Conservation (phyloP, 2,113 vertebrate species). For the Prionailurus bengalensis region DNA sequence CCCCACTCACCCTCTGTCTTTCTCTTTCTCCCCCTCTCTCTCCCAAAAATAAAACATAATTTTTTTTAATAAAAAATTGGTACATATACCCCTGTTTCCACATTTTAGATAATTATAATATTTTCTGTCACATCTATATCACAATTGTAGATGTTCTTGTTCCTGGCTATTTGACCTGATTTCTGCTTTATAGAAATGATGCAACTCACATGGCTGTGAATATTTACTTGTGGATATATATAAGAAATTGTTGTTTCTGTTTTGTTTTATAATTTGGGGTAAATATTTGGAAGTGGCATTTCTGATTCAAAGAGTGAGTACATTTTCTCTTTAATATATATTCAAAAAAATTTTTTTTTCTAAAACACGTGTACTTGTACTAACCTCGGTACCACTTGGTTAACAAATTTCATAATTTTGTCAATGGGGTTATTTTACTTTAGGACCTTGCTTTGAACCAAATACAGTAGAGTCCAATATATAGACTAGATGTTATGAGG, state of each 20-base stretch:
- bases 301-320: background rate
- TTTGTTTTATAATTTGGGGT: background rate
- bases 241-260: background rate
- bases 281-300: background rate
- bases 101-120: background rate
- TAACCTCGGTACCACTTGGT: background rate
- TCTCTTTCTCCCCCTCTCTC: no score
- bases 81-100: background rate
- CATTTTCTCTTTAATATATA: background rate
- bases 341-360: background rate
- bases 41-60: no score
- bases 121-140: background rate
- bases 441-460: background rate
- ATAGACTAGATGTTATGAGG: background rate
- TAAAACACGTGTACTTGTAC: background rate
- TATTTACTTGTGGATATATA: background rate
- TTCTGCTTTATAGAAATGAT: background rate
- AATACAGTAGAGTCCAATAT: background rate
- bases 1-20: no score
- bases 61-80: background rate
- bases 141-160: background rate
- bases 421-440: background rate
- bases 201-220: background rate
- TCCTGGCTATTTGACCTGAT: background rate
- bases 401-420: background rate